phyloP scores from a whole-genome alignment of 1,140 invertebrate species.

The Pissodes strobi region DNA sequence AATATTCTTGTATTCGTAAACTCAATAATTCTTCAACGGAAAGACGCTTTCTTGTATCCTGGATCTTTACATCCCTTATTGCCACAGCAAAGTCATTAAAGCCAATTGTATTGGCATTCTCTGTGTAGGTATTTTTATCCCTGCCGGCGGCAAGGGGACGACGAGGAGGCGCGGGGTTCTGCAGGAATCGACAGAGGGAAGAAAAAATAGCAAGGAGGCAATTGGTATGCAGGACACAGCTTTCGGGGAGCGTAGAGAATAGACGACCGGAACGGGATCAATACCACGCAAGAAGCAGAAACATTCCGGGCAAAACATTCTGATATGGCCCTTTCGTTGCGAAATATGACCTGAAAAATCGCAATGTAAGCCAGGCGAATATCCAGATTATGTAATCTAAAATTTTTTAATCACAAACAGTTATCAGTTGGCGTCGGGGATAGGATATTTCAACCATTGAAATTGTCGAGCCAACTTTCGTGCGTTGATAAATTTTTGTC shows the following conservation, averaged over 20 bases:
- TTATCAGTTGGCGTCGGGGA: too few species aligned
- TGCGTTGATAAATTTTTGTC: too few species aligned
- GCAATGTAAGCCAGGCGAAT: too few species aligned
- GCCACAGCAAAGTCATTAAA: conserved; percentile 36
- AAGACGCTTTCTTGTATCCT: too few species aligned
- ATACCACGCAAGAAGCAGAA: conserved; percentile 43
- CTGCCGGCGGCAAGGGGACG: conserved; percentile 15
- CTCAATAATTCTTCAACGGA: too few species aligned
- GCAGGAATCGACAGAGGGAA: conserved; percentile 40
- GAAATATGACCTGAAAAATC: too few species aligned
- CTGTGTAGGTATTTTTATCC: conserved; percentile 45
- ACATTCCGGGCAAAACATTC: conserved; percentile 37
- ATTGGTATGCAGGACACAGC: conserved; percentile 53
- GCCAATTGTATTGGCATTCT: conserved; percentile 44
- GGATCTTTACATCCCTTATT: conserved; percentile 1
- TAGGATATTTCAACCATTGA: too few species aligned
- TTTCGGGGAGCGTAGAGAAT: conserved; percentile 38
- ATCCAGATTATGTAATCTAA: too few species aligned
- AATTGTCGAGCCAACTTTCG: too few species aligned
- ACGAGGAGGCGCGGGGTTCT: neutral
- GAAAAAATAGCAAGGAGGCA: conserved; percentile 53
- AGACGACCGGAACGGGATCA: conserved; percentile 44
- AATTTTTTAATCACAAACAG: too few species aligned
- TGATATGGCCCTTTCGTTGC: too few species aligned
- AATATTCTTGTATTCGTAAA: too few species aligned